Conservation (phyloP, 2,113 vertebrate genomes). For the human (Homo sapiens) region GRCh38 chr2:193951501-193952000, state of each 20-base stretch:
- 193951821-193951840: background rate
- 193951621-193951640: background rate
- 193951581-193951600: background rate
- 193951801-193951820: background rate
- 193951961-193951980: background rate
- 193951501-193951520: too few relatives aligned
- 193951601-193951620: background rate
- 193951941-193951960: background rate
- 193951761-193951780: background rate
- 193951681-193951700: background rate
- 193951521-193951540: too few relatives aligned
- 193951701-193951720: background rate
- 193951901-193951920: background rate
- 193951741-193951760: background rate
- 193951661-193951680: background rate
- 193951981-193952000: background rate
- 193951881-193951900: background rate
- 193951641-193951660: background rate
- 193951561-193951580: background rate
- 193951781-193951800: background rate
- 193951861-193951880: background rate
- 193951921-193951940: background rate
- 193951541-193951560: background rate
- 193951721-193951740: background rate
- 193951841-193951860: background rate